A percentile compares a stretch with the other conserved stretches of the same genome.
These are phyloP conservation scores for Telenomus remus DNA, from an alignment of 1,140 invertebrate genomes.

Conservation along the genomic window DNA sequence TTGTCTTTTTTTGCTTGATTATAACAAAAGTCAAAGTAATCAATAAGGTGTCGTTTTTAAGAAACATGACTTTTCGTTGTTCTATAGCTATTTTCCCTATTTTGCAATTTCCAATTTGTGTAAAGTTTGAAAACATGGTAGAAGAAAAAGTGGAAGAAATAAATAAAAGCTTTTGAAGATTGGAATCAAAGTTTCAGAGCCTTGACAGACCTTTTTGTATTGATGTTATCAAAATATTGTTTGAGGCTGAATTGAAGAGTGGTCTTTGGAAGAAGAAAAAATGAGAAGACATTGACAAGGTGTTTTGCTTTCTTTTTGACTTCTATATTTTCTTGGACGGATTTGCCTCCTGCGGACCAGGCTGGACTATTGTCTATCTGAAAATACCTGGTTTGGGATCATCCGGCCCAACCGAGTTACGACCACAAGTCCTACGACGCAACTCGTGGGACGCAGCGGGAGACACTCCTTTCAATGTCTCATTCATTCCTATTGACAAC, in stretches of 20 bases:
- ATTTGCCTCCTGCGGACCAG: conserved; percentile 31
- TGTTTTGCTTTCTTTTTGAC: conserved; percentile 56
- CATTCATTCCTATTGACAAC: conserved; percentile 51
- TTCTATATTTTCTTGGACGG: conserved; percentile 47
- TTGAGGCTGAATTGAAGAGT: conserved; percentile 30
- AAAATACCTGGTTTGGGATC: conserved; percentile 32
- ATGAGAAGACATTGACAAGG: conserved; percentile 33
- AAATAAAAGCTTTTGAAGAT: background rate
- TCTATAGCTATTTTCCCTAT: too few relatives aligned
- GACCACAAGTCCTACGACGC: conserved; percentile 48
- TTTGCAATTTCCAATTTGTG: too few relatives aligned
- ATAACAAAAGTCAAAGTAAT: too few relatives aligned
- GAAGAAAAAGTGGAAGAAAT: too few relatives aligned
- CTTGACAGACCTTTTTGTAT: conserved; percentile 10
- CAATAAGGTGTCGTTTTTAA: too few relatives aligned
- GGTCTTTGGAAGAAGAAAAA: conserved; percentile 4
- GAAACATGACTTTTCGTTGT: too few relatives aligned
- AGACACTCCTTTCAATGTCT: conserved; percentile 48
- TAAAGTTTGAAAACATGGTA: too few relatives aligned
- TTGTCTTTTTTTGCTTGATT: too few relatives aligned
- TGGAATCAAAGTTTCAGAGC: background rate
- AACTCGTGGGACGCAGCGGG: conserved; percentile 53
- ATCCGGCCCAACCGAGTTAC: conserved; percentile 48
- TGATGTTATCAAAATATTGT: conserved; percentile 43
- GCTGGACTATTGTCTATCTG: conserved; percentile 37